Conservation (phyloP, 2,888 invertebrate genomes). For the Calameuta filiformis region DNA sequence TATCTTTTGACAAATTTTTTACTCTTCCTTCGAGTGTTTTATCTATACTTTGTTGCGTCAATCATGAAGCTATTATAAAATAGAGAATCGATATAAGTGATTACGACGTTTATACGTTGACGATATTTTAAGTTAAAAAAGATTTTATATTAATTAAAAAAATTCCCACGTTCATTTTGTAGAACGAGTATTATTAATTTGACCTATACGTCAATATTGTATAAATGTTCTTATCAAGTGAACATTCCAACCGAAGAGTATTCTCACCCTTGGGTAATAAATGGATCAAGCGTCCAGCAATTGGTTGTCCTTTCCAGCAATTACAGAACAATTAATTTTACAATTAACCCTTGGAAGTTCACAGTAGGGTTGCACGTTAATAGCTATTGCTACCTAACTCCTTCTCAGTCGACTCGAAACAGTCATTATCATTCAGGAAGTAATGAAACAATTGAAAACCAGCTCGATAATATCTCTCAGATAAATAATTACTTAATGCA, state of each 20-base stretch:
- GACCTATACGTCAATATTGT: neutral
- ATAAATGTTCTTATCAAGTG: neutral
- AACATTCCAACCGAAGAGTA: neutral
- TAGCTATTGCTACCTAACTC: neutral
- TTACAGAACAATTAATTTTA: constrained; percentile 13
- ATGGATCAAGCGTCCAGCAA: constrained; percentile 11
- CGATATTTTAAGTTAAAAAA: neutral
- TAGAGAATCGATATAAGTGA: neutral
- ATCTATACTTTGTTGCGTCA: neutral
- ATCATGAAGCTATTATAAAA: neutral
- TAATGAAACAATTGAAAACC: neutral
- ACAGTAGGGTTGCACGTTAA: neutral
- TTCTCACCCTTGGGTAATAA: neutral
- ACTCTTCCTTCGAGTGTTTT: neutral
- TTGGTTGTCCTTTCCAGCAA: constrained; percentile 19
- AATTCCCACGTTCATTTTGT: neutral
- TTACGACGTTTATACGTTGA: no score
- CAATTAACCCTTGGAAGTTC: constrained; percentile 4
- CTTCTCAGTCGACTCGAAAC: neutral
- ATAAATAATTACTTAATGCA: neutral
- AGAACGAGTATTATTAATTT: neutral
- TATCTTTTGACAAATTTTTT: neutral
- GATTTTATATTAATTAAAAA: neutral
- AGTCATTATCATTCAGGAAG: neutral
- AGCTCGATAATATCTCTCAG: neutral